A percentile compares a stretch with the other conserved stretches of the same genome.
Evolutionary conservation across 2,888 invertebrate genomes (phyloP).

Genomic region (Perdita meconis): DNA sequence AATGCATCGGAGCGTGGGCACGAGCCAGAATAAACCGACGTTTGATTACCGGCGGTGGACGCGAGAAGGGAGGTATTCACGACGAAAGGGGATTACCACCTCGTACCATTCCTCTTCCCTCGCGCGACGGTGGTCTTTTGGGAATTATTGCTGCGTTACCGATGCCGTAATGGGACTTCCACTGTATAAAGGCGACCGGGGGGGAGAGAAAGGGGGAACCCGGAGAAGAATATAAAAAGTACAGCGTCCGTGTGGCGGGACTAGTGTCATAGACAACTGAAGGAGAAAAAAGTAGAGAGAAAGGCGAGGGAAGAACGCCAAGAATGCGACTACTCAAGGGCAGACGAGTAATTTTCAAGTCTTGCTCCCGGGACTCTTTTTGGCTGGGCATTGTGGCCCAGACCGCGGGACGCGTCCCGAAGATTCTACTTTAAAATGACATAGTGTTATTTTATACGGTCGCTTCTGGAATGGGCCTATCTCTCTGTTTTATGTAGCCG

Average conservation of each 20-base stretch:
- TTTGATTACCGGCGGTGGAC: conserved; percentile 56
- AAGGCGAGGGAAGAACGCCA: conserved; percentile 48
- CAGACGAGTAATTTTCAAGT: conserved; percentile 62
- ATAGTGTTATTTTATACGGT: conserved; percentile 75
- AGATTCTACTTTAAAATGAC: conserved; percentile 63
- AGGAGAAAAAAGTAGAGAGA: conserved; percentile 16
- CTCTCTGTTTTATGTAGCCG: conserved; percentile 35
- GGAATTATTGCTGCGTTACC: conserved; percentile 76
- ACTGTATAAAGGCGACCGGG: conserved; percentile 28
- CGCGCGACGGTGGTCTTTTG: conserved; percentile 63
- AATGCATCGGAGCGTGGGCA: conserved; percentile 61
- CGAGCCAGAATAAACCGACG: conserved; percentile 57
- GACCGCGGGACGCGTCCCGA: conserved; percentile 63
- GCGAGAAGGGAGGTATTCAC: conserved; percentile 45
- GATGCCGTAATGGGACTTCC: conserved; percentile 70
- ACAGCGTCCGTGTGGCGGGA: conserved; percentile 9
- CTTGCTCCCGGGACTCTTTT: conserved; percentile 28
- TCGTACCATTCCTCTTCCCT: conserved; percentile 56
- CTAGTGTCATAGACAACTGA: neutral
- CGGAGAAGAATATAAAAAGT: conserved; percentile 9
- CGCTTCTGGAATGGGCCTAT: conserved; percentile 50
- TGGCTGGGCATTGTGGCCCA: conserved; percentile 53
- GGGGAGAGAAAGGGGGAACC: conserved; percentile 16
- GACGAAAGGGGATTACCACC: conserved; percentile 64
- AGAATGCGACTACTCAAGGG: conserved; percentile 59